Conservation (phyloP, 2,797 vertebrate species). For the Sylvilagus floridanus region DNA sequence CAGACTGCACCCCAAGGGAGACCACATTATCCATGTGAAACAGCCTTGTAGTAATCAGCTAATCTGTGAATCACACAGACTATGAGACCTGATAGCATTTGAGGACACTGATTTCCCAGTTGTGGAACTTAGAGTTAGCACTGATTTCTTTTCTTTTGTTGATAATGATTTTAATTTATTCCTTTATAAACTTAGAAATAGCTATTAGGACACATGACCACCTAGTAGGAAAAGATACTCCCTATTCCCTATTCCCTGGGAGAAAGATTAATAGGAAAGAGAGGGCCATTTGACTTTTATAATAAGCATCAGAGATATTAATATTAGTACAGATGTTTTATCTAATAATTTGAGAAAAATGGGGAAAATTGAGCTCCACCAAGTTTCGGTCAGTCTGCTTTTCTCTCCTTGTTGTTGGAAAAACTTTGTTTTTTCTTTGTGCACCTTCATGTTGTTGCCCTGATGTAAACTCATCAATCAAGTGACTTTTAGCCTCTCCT, state of each 20-base stretch:
- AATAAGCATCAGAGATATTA: not conserved
- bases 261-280: not conserved
- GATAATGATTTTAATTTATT: not conserved
- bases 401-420: not conserved
- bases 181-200: not conserved
- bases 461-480: not conserved
- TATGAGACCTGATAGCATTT: not conserved
- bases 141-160: not conserved
- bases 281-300: not conserved
- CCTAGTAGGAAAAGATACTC: not conserved
- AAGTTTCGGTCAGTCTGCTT: not conserved
- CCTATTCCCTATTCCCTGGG: not conserved
- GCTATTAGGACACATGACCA: not conserved
- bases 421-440: not conserved
- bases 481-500: not conserved
- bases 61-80: not conserved
- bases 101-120: not conserved
- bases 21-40: not conserved
- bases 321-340: not conserved
- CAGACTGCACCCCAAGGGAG: not conserved
- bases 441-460: not conserved
- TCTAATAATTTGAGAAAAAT: not conserved
- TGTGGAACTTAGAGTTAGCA: not conserved
- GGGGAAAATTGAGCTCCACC: not conserved
- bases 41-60: not conserved